Conservation (phyloP, 2,113 vertebrate genomes). For the Sylvicapra grimmia region DNA sequence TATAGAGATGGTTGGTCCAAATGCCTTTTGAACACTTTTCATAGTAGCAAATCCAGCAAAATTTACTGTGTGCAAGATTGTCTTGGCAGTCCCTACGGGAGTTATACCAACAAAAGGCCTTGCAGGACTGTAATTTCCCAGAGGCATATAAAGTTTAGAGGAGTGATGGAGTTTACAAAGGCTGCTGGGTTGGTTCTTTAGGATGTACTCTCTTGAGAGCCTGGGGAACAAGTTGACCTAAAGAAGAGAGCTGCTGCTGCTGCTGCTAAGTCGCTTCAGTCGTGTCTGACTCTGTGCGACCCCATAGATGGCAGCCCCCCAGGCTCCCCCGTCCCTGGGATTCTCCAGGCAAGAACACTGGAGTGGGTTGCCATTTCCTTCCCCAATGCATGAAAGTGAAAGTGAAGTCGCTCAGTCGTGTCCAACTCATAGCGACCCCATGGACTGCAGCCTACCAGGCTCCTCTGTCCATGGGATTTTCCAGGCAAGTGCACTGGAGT, state of each 20-base stretch:
- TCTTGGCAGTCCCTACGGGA: not conserved
- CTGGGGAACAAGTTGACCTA: not conserved
- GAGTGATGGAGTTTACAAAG: not conserved
- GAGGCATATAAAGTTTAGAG: not conserved
- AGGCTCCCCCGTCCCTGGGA: too few relatives aligned
- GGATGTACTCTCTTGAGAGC: not conserved
- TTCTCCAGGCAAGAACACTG: too few relatives aligned
- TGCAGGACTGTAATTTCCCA: not conserved
- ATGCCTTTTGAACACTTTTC: not conserved
- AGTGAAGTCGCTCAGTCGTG: too few relatives aligned
- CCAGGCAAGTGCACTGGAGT: too few relatives aligned
- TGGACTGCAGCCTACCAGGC: too few relatives aligned
- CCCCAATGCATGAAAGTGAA: too few relatives aligned
- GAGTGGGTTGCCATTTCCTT: too few relatives aligned
- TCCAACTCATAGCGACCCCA: too few relatives aligned
- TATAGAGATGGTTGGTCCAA: not conserved
- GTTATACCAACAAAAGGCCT: not conserved
- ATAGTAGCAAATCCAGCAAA: not conserved
- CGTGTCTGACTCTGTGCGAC: too few relatives aligned
- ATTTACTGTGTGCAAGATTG: not conserved
- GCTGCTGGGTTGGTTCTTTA: not conserved
- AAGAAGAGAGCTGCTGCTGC: not conserved
- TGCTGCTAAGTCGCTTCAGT: too few relatives aligned
- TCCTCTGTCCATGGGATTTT: too few relatives aligned
- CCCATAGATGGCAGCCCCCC: too few relatives aligned